A percentile compares a stretch with the other conserved stretches of the same genome.
Conservation (phyloP, 2,113 vertebrate genomes). For the Rhea pennata region DNA sequence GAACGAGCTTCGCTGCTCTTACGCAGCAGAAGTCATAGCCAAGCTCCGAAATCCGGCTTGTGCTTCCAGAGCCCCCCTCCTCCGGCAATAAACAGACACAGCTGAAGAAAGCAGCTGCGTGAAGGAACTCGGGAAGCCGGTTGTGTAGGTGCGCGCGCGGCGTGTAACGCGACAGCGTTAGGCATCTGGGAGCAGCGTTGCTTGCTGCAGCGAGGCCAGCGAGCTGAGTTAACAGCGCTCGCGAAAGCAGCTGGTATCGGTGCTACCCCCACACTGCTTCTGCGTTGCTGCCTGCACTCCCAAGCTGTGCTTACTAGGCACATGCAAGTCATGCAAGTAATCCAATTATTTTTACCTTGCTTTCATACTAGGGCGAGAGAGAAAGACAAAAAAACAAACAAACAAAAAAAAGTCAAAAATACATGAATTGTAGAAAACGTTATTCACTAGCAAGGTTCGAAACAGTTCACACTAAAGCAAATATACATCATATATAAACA, state of each 20-base stretch:
- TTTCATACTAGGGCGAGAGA: slow-evolving; percentile 85
- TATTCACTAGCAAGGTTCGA: not conserved
- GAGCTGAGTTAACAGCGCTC: not conserved
- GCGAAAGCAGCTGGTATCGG: slow-evolving; percentile 20
- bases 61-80: not conserved
- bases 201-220: slow-evolving; percentile 22
- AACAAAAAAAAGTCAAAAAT: slow-evolving; percentile 31
- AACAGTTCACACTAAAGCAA: not conserved
- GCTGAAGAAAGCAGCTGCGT: slow-evolving; percentile 28
- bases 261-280: not conserved
- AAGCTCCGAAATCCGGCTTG: not conserved
- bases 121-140: not conserved
- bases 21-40: not conserved
- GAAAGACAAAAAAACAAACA: slow-evolving; percentile 26
- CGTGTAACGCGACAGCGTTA: slow-evolving; percentile 1
- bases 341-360: slow-evolving; percentile 86
- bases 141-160: slow-evolving; percentile 8
- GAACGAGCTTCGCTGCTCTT: not conserved
- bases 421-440: slow-evolving; percentile 35
- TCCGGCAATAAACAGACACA: not conserved
- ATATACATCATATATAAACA: not conserved
- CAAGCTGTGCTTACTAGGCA: slow-evolving; percentile 51
- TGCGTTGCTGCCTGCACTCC: not conserved
- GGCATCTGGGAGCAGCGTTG: slow-evolving; percentile 40
- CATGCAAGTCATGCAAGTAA: slow-evolving; percentile 81